A percentile compares a stretch with the other conserved stretches of the same genome.
phyloP scores from a whole-genome alignment of 2,797 vertebrate genomes.

The Acrossocheilus wenchowensis region DNA sequence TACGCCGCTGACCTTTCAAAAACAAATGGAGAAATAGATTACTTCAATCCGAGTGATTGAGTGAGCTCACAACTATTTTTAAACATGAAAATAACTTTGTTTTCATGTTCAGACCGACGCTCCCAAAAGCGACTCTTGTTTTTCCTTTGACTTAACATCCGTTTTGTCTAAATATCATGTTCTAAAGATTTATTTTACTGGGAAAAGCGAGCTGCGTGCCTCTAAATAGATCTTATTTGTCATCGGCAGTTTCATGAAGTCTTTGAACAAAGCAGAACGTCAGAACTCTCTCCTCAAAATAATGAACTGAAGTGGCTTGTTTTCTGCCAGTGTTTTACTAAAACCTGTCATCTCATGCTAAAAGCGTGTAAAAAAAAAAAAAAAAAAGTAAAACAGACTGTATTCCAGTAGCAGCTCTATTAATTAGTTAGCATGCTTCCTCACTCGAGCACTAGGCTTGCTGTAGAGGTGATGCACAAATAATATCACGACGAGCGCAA shows the following conservation, averaged over 20 bases:
- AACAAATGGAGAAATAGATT: slow-evolving; percentile 59
- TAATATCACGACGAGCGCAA: neutral
- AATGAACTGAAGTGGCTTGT: slow-evolving; percentile 8
- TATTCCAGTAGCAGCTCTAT: neutral
- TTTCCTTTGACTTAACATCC: neutral
- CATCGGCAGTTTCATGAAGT: neutral
- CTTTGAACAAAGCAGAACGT: neutral
- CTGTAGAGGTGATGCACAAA: neutral
- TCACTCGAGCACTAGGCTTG: neutral
- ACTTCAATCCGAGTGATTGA: slow-evolving; percentile 69
- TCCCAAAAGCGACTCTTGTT: neutral
- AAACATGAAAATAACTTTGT: slow-evolving; percentile 60
- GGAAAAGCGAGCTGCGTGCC: neutral
- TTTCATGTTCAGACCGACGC: neutral
- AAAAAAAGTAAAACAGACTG: neutral
- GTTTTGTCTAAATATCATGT: slow-evolving; percentile 18
- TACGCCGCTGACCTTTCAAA: slow-evolving; percentile 71
- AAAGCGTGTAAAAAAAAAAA: neutral
- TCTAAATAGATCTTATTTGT: slow-evolving; percentile 20
- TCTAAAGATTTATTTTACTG: neutral
- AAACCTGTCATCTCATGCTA: neutral
- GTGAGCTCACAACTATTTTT: slow-evolving; percentile 79
- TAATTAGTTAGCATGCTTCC: neutral
- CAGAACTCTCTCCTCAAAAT: neutral
- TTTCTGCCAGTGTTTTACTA: neutral